These are phyloP conservation scores for Monomorium pharaonis DNA, from an alignment of 1,140 invertebrate genomes.

Conservation along the genomic window DNA sequence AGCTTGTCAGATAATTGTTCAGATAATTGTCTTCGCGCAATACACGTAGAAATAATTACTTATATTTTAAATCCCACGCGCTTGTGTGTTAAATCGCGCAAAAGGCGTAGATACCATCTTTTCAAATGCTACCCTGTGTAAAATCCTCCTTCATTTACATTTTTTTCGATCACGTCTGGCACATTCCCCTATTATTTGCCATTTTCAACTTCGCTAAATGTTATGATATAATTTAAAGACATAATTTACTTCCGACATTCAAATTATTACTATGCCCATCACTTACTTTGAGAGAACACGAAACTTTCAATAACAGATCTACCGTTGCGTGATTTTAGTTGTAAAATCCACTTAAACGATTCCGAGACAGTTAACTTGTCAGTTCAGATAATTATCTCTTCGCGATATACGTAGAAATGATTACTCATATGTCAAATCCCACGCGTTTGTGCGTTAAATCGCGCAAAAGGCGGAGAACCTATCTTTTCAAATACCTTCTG, in stretches of 20 bases:
- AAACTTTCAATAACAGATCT: background rate
- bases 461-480: slow-evolving; percentile 31
- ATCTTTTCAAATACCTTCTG: slow-evolving; percentile 40
- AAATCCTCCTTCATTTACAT: slow-evolving; percentile 18
- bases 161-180: slow-evolving; percentile 29
- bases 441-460: background rate
- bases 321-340: background rate
- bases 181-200: slow-evolving; percentile 12
- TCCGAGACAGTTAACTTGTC: background rate
- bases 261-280: slow-evolving; percentile 2
- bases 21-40: slow-evolving; percentile 20
- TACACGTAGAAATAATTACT: slow-evolving; percentile 21
- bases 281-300: background rate
- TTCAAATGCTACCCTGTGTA: slow-evolving; percentile 17
- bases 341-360: background rate
- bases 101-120: slow-evolving; percentile 27
- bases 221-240: background rate
- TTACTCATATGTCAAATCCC: slow-evolving; percentile 5
- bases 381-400: slow-evolving; percentile 37
- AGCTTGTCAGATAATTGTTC: slow-evolving; percentile 6
- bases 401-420: slow-evolving; percentile 29
- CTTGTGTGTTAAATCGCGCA: slow-evolving; percentile 1
- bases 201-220: background rate
- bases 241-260: background rate
- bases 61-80: background rate